Base-by-base conservation (phyloP, 2,888 invertebrate species). In the Drosophila multiciliata region DNA sequence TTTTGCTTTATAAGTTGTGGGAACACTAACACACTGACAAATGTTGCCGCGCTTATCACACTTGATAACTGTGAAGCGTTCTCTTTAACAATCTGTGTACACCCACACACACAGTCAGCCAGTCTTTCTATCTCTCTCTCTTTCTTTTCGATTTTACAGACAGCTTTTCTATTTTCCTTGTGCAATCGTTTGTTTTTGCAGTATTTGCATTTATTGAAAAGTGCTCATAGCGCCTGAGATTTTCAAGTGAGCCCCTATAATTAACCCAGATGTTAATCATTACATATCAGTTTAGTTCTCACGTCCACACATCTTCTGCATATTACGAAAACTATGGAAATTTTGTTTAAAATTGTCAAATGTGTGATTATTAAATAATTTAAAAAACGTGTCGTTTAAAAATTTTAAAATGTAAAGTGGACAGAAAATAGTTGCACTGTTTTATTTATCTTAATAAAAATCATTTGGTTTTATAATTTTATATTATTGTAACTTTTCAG, bases 391-490 rank as follows among this genome's bases (percentile, higher is more conserved):
- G 2, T 15, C 12, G 20, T 45, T 45, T 45, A 12, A 20, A 45
- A 45, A 7, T 20, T 45, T 45, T 7, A 45, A 20, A 45, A 45
- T 45, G 20, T 45, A 20, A 45, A 45, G 45, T 45, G 26, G 49
- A 49, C 26, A 49, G 15, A 49, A 49, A 49, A 49, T 49, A 49
- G 49, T 26, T 26, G 17, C 26, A 33, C 11, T 52, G 7, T 52
- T 8, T 52, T 20, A 20, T 52, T 52, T 20, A 36, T 53, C 35
- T 33, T 35, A 53, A 36, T 20, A 35, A 53, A 54, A 36, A 54
- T 23, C 29, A 36, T 36, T 54, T 36, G 33, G 52, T 33, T 52
- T 49, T 52, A 20, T 52, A 3, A 20, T 52, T 52, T 33, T 33
- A 20, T 52, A 23, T 36, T 54, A 36, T 54, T 54, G 6, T 26